Base-by-base conservation (phyloP, 2,797 vertebrate species). In the Benthosema pterotum region DNA sequence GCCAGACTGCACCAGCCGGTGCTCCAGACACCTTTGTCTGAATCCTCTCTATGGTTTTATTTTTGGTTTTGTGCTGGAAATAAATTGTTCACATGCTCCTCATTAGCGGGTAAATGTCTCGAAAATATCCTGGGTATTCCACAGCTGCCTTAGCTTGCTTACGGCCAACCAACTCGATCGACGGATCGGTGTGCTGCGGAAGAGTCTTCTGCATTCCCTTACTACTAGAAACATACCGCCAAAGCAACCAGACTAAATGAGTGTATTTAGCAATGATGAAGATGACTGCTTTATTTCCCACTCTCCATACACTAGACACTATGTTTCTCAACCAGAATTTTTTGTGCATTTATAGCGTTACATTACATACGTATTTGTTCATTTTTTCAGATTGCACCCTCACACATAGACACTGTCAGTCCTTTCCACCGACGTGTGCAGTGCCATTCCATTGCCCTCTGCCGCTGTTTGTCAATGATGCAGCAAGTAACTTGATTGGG, bases 401-500 rank as follows among this genome's bases (percentile, higher is more conserved):
- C 13, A 3, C 2, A 14, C 15, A n/a, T 2, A n/a, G 42, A 11
- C 18, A 14, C 6, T 14, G 11, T 38, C 32, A 38, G 32, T 38
- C 32, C 32, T 9, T 7, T 38, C 32, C 58, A 45, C 13, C 19
- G 53, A 59, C 12, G 22, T 59, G 49, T 38, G 11, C 52, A 16
- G 11, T 22, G 25, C 59, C 51, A 42, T 42, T 52, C 43, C 32
- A 47, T 64, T 42, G 59, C 60, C 49, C 48, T 63, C 57, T 54
- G 68, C 65, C 60, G 66, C 60, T 58, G 70, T 83, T 72, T 77
- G 3, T 78, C 60, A n/a, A 49, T 58, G 54, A 62, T 71, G 48
- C 48, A 45, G 48, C 48, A 42, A 70, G 67, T 67, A 54, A 71
- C 67, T 74, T 42, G 63, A 66, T 72, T 77, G 64, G 32, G 17